Base-by-base conservation (phyloP, 2,888 invertebrate genomes). In the Clunio marinus region DNA sequence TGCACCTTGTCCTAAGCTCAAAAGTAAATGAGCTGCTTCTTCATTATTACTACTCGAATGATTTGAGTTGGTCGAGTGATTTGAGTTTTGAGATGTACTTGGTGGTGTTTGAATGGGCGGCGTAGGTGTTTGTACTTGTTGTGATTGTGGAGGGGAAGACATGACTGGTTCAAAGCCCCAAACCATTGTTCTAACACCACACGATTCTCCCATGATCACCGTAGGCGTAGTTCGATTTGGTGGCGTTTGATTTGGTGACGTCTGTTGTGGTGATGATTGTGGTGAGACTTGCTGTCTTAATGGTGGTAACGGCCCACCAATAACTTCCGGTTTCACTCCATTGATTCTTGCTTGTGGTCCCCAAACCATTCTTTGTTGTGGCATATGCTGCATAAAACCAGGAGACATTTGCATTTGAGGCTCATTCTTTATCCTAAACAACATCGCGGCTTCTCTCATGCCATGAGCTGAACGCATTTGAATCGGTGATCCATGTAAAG, bases 141-240 rank as follows among this genome's bases (percentile, higher is more conserved):
- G 71, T 73, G 73, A 70, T 74, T 73, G 72, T 72, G 72, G 70
- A 74, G 73, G 74, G 73, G 71, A 74, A 73, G 70, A 74, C 73
- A 72, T 73, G 72, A 71, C 75, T 73, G 74, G 78, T 70, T 79
- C 79, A 69, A 79, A 79, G 67, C 85, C 84, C 85, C 85, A 85
- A 70, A 85, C 84, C 85, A 85, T 85, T 24, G 85, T 85, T 58
- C 87, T 82, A 0, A 94, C 93, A 46, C 93, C 91, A 68, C 93
- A 94, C 41, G 92, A 91, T 78, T 94, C 93, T 60, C 93, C 93
- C 93, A 94, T 93, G 72, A 94, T 91, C 71, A 93, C 93, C 59
- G 92, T 91, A 28, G 94, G 93, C 63, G 93, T 88, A 24, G 68
- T 35, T 57, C 17, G 57, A 41, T 55, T 67, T 3, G 51, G 51